phyloP scores from a whole-genome alignment of 2,888 invertebrate species.

The Drepana falcataria region DNA sequence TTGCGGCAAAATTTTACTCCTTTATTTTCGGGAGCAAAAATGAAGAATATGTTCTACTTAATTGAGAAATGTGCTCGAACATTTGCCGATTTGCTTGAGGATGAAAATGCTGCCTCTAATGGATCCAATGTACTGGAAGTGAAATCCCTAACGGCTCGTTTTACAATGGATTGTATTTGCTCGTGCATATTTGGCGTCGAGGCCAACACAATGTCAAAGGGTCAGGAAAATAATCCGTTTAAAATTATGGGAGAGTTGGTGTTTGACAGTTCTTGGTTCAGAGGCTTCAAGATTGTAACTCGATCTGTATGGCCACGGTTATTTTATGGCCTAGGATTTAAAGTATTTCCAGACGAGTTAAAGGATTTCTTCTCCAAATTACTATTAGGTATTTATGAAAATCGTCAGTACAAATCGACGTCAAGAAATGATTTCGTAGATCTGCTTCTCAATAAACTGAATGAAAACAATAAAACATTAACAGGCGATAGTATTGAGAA shows the following conservation, averaged over 20 bases:
- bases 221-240: slow-evolving; percentile 5
- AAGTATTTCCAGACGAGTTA: slow-evolving; percentile 2
- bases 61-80: slow-evolving; percentile 17
- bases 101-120: slow-evolving; percentile 1
- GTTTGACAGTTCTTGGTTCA: neutral
- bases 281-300: neutral
- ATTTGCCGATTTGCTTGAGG: slow-evolving; percentile 12
- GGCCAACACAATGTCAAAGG: slow-evolving; percentile 9
- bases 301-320: slow-evolving; percentile 9
- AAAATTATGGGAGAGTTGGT: slow-evolving; percentile 4
- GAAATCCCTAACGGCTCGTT: slow-evolving; percentile 7
- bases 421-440: slow-evolving; percentile 19
- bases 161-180: slow-evolving; percentile 10
- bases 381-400: slow-evolving; percentile 2
- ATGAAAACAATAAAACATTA: slow-evolving; percentile 8
- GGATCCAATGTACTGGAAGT: slow-evolving; percentile 6
- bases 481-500: slow-evolving; percentile 14
- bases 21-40: slow-evolving; percentile 17
- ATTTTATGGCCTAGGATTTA: slow-evolving; percentile 9
- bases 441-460: slow-evolving; percentile 10
- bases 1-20: slow-evolving; percentile 22
- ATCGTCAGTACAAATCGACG: slow-evolving; percentile 9
- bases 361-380: slow-evolving; percentile 2
- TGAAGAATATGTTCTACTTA: slow-evolving; percentile 24
- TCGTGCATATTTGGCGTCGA: slow-evolving; percentile 10